Evolutionary conservation across 2,888 invertebrate genomes (phyloP).

Genomic region (Mesorhabditis sp.): DNA sequence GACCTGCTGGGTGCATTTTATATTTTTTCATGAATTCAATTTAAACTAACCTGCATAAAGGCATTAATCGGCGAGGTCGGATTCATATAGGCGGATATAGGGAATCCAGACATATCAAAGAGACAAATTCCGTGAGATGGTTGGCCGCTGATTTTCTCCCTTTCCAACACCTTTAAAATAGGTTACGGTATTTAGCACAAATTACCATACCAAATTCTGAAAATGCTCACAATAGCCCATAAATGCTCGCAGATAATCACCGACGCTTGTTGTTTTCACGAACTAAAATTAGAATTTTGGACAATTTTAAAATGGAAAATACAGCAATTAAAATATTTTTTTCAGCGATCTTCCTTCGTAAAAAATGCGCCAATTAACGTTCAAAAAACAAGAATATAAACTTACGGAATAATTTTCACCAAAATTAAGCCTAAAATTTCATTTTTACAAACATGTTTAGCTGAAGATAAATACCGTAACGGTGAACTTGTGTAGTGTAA

Average conservation of each 20-base stretch:
- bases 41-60: conserved; percentile 6
- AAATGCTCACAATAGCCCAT: conserved; percentile 1
- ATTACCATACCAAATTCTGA: conserved; percentile 7
- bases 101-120: neutral
- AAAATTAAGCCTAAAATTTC: too few species aligned
- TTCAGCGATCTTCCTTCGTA: too few species aligned
- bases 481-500: too few species aligned
- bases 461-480: too few species aligned
- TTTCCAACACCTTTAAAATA: neutral
- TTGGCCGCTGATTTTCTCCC: neutral
- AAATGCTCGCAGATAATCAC: neutral
- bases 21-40: too few species aligned
- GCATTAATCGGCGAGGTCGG: neutral
- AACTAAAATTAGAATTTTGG: neutral
- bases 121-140: conserved; percentile 2
- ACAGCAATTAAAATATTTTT: too few species aligned
- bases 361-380: too few species aligned
- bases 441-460: too few species aligned
- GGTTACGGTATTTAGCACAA: too few species aligned
- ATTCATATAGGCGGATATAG: neutral
- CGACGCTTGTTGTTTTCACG: neutral
- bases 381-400: too few species aligned
- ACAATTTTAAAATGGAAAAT: too few species aligned
- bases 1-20: neutral
- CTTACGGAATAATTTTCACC: too few species aligned